Evolutionary conservation across 2,797 vertebrate species (phyloP).

Genomic region (Cebuella pygmaea): DNA sequence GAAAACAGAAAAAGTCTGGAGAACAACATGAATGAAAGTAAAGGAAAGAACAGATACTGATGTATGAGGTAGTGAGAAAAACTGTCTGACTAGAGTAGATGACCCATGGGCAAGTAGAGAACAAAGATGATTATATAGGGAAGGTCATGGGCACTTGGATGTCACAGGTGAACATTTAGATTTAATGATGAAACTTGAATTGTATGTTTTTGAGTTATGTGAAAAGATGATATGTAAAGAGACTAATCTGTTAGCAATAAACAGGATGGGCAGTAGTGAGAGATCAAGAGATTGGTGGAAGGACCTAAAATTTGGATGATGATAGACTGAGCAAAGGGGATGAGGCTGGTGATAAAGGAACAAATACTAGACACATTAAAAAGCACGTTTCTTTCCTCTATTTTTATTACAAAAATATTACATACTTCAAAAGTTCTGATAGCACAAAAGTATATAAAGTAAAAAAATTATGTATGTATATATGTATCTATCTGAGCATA

Average conservation of each 20-base stretch:
- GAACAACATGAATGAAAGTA: not conserved
- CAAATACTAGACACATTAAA: conserved; percentile 6
- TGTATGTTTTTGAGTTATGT: not conserved
- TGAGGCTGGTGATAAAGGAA: not conserved
- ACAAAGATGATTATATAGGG: not conserved
- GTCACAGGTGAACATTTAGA: not conserved
- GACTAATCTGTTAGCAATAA: not conserved
- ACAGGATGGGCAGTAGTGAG: not conserved
- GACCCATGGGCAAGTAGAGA: not conserved
- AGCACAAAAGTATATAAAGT: not conserved
- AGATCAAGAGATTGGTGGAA: not conserved
- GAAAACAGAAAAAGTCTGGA: not conserved
- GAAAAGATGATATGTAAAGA: not conserved
- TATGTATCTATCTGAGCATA: not conserved
- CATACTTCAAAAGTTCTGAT: not conserved
- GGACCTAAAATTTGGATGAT: not conserved
- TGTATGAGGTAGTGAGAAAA: not conserved
- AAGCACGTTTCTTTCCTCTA: not conserved
- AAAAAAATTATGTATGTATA: not conserved
- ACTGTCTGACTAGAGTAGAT: not conserved
- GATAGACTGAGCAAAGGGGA: not conserved
- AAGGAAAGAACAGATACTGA: not conserved
- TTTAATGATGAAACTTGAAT: not conserved
- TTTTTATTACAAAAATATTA: conserved; percentile 54
- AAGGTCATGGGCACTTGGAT: not conserved